A percentile compares a stretch with the other conserved stretches of the same genome.
phyloP scores from a whole-genome alignment of 2,888 invertebrate species.

The Byasa hedistus region DNA sequence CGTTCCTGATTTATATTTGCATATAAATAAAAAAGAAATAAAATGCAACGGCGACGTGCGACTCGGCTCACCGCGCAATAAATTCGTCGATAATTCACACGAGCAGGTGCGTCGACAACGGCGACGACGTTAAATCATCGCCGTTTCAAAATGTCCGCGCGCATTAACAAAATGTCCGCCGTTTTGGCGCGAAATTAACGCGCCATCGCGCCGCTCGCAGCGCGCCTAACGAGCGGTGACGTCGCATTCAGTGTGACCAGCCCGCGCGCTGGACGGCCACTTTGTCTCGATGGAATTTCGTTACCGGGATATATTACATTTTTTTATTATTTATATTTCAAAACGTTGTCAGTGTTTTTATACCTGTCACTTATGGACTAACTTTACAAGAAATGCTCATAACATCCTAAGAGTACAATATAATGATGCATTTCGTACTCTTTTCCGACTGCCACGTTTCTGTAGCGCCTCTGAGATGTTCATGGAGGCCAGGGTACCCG shows the following conservation, averaged over 20 bases:
- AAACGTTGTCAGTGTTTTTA: too few species aligned
- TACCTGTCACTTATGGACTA: too few species aligned
- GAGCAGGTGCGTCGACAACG: constrained; percentile 24
- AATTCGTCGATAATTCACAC: constrained; percentile 24
- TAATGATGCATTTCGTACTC: too few species aligned
- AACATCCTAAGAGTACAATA: too few species aligned
- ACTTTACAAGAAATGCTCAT: too few species aligned
- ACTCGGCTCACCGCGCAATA: constrained; percentile 2
- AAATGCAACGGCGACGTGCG: not conserved
- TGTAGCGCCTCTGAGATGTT: too few species aligned
- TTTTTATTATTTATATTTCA: too few species aligned
- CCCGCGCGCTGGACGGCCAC: not conserved
- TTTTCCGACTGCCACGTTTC: too few species aligned
- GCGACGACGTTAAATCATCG: constrained; percentile 27
- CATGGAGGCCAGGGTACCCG: too few species aligned
- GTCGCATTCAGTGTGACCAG: not conserved
- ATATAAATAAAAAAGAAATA: too few species aligned
- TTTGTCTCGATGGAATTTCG: constrained; percentile 11
- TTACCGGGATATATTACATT: constrained; percentile 2
- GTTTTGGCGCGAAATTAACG: constrained; percentile 27
- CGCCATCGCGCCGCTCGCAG: constrained; percentile 11
- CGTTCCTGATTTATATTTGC: too few species aligned
- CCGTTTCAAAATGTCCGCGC: constrained; percentile 28
- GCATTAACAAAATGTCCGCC: constrained; percentile 30
- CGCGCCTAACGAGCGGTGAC: too few species aligned